Evolutionary conservation across 2,797 vertebrate species (phyloP).

Genomic region (Potorous gilbertii): DNA sequence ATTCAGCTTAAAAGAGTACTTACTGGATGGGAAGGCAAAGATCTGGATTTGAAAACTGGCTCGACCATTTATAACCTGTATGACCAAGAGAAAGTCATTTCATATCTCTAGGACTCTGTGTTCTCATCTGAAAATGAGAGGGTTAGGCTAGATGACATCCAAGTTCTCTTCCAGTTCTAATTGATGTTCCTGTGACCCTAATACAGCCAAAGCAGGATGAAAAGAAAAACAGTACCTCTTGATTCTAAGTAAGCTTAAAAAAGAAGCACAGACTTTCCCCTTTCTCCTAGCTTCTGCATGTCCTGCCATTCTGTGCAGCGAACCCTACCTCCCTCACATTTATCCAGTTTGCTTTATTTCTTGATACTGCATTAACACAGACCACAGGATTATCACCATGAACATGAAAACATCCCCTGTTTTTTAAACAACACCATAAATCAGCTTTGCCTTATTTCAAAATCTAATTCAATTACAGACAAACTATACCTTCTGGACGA

Average conservation of each 20-base stretch:
- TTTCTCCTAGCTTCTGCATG: neutral
- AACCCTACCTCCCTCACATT: neutral
- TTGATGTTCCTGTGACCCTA: neutral
- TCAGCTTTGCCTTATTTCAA: conserved; percentile 72
- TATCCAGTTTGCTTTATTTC: conserved; percentile 47
- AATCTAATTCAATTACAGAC: conserved; percentile 82
- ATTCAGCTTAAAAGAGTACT: neutral
- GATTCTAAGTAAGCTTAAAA: conserved; percentile 38
- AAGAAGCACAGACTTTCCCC: neutral
- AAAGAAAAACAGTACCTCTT: conserved; percentile 32
- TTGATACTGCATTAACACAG: conserved; percentile 55
- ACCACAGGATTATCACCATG: conserved; percentile 61
- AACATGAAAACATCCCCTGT: conserved; percentile 66
- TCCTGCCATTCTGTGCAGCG: neutral
- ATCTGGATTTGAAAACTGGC: neutral
- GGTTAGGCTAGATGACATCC: neutral
- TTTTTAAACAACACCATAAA: conserved; percentile 69
- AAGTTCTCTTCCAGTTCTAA: neutral
- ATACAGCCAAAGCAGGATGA: conserved; percentile 40
- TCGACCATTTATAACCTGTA: neutral
- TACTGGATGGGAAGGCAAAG: neutral
- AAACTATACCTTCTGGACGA: conserved; percentile 79
- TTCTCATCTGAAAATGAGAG: neutral
- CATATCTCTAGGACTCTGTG: neutral
- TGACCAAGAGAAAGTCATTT: neutral